phyloP scores from a whole-genome alignment of 2,888 invertebrate genomes.

The Peribatodes rhomboidaria region DNA sequence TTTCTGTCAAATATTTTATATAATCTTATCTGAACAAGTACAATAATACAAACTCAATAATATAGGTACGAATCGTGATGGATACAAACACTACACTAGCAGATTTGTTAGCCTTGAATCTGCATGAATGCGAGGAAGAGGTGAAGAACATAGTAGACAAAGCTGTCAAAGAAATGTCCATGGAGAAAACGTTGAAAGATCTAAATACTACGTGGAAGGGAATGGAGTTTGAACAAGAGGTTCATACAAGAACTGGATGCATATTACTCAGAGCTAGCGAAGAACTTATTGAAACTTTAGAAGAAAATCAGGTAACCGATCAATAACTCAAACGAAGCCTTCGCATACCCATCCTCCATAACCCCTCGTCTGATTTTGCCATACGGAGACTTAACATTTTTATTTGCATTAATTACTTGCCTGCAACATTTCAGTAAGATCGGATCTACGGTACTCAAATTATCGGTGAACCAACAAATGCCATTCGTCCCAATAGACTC shows the following conservation, averaged over 20 bases:
- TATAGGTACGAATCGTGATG: slow-evolving; percentile 97
- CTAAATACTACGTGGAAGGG: slow-evolving; percentile 96
- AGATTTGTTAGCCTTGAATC: slow-evolving; percentile 95
- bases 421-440: too few relatives aligned
- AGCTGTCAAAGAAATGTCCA: slow-evolving; percentile 99
- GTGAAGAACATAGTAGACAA: slow-evolving; percentile 99
- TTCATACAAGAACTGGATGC: slow-evolving; percentile 95
- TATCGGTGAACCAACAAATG: too few relatives aligned
- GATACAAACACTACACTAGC: slow-evolving; percentile 96
- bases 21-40: not conserved
- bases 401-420: too few relatives aligned
- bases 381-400: too few relatives aligned
- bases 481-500: too few relatives aligned
- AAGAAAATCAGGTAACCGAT: slow-evolving; percentile 97
- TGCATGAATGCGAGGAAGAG: slow-evolving; percentile 99
- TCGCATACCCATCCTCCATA: too few relatives aligned
- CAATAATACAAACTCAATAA: slow-evolving; percentile 21
- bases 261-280: slow-evolving; percentile 95
- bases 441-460: too few relatives aligned
- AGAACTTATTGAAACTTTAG: slow-evolving; percentile 97
- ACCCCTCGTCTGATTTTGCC: too few relatives aligned
- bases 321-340: too few relatives aligned
- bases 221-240: slow-evolving; percentile 97
- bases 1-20: not conserved
- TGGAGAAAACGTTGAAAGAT: slow-evolving; percentile 98